Base-by-base conservation (phyloP, 2,888 invertebrate genomes). In the Pharmacophagus antenor region DNA sequence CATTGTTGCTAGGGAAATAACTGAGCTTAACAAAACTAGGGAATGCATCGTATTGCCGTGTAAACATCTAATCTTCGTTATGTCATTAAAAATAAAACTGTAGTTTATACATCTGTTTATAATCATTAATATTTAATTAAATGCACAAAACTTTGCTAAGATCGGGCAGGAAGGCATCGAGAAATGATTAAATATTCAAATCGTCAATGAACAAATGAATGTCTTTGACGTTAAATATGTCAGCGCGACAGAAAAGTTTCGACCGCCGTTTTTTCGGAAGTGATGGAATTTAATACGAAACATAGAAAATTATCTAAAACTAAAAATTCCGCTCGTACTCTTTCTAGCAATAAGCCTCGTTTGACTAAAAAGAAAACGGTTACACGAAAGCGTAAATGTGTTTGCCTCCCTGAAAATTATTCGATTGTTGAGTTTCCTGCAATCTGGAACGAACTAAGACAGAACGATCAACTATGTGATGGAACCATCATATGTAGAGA, bases 401-500 rank as follows among this genome's bases (percentile, higher is more conserved):
- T 92, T 70, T 93, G 93, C 78, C 85, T 92, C 63, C 92, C 93
- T 67, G 91, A 91, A 80, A 89, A 92, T 80, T 90, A 91, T 75
- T 92, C 92, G 65, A 83, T 92, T 66, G 91, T 92, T 64, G 93
- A 94, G 76, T 94, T 94, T 77, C 94, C 94, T 60, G 80, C 91
- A 49, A 92, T 94, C 72, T 94, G 94, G 94, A 93, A 93, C 73
- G 94, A 94, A 79, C 83, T 94, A 66, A 91, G 94, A 69, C 86
- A 87, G 61, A 94, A 92, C 73, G 92, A 91, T 70, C 94, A 94
- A 74, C 88, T 94, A 52, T 95, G 95, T 81, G 95, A 95, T 82
- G 95, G 95, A 20, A 82, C 90, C 20, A 93, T 95, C 58, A 85
- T 91, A 65, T 94, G 94, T 76, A 91, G 89, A 61, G 93, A 93